Evolutionary conservation across 2,113 vertebrate species (phyloP).

Genomic region (Verasper variegatus): DNA sequence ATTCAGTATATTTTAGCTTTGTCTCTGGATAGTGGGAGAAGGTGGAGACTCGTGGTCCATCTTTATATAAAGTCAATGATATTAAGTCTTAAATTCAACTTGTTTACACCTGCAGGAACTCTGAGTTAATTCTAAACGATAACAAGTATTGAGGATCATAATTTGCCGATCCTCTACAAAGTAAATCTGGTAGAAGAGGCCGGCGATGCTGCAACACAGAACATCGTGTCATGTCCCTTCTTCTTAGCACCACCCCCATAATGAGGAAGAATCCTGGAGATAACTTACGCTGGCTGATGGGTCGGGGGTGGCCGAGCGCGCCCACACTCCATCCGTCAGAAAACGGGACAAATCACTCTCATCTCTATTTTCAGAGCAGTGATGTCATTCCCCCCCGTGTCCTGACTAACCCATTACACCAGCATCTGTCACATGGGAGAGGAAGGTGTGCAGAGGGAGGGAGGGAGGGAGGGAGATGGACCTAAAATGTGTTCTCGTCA

Average conservation of each 20-base stretch:
- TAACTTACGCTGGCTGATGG: slow-evolving; percentile 31
- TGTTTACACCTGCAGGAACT: too few relatives aligned
- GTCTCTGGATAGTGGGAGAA: too few relatives aligned
- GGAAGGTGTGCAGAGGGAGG: slow-evolving; percentile 35
- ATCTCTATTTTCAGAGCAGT: slow-evolving; percentile 69
- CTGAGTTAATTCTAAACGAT: too few relatives aligned
- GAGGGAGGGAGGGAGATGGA: not conserved
- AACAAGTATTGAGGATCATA: not conserved
- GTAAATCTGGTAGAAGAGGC: not conserved
- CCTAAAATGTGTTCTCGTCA: not conserved
- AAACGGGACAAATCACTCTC: slow-evolving; percentile 66
- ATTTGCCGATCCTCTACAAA: not conserved
- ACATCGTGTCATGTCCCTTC: slow-evolving; percentile 17
- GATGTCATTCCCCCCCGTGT: slow-evolving; percentile 73
- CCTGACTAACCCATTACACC: slow-evolving; percentile 68
- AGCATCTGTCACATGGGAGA: slow-evolving; percentile 67
- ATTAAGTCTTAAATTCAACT: too few relatives aligned
- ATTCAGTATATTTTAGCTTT: too few relatives aligned
- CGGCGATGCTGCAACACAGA: not conserved
- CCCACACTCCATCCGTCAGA: slow-evolving; percentile 52
- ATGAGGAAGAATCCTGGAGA: slow-evolving; percentile 50
- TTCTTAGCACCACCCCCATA: slow-evolving; percentile 32
- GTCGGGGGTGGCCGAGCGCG: slow-evolving; percentile 12
- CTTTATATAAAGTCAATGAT: too few relatives aligned
- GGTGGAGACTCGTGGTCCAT: too few relatives aligned